Percentiles rank a stretch among this genome's conserved stretches.
Conservation (phyloP, 1,140 invertebrate species). For the Andrena cerasifolii region DNA sequence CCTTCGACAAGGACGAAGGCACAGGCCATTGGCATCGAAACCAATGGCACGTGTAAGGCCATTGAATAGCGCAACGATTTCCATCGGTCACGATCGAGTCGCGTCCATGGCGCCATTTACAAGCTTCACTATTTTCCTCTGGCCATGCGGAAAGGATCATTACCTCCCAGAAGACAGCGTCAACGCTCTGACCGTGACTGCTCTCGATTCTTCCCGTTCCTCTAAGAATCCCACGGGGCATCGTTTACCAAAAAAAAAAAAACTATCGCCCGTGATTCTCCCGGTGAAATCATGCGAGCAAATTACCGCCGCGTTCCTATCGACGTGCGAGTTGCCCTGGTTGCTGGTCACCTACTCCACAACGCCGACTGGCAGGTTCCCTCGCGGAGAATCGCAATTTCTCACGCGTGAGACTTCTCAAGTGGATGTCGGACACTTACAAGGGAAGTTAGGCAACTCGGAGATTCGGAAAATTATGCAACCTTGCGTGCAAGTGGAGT, state of each 20-base stretch:
- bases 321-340: background rate
- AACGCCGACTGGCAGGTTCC: too few relatives aligned
- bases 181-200: slow-evolving; percentile 21
- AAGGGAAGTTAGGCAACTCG: too few relatives aligned
- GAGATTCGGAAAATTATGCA: too few relatives aligned
- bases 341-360: too few relatives aligned
- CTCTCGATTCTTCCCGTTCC: slow-evolving; percentile 11
- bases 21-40: slow-evolving; percentile 63
- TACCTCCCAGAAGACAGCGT: slow-evolving; percentile 20
- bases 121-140: slow-evolving; percentile 1
- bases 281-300: background rate
- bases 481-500: too few relatives aligned
- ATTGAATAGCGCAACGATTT: slow-evolving; percentile 19
- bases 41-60: slow-evolving; percentile 63
- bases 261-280: background rate
- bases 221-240: background rate
- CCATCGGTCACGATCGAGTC: slow-evolving; percentile 48
- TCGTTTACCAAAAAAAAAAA: background rate
- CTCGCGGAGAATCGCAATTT: too few relatives aligned
- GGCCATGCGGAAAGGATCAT: slow-evolving; percentile 18
- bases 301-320: background rate
- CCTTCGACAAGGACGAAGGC: slow-evolving; percentile 39
- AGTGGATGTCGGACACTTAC: too few relatives aligned
- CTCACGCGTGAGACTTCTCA: too few relatives aligned
- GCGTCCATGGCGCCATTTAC: slow-evolving; percentile 42